Base-by-base conservation (phyloP, 2,797 vertebrate genomes). In the Carcharodon carcharias region DNA sequence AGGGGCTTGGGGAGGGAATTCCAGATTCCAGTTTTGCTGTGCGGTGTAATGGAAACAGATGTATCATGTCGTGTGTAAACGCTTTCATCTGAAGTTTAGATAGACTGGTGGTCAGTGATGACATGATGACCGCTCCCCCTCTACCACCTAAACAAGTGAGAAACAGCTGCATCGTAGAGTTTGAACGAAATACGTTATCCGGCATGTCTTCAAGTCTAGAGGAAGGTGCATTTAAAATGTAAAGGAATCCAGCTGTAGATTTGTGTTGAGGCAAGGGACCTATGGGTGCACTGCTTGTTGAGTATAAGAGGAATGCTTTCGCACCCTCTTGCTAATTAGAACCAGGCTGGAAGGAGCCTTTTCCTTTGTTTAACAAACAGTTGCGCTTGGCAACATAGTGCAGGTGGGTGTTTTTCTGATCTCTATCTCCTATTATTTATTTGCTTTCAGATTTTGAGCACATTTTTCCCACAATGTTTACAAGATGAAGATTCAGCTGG, bases 181-280 rank as follows among this genome's bases (percentile, higher is more conserved):
- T 23, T 95, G 94, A 95, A 31, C n/a, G 69, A 77, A 95, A 95
- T 95, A 77, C 50, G 56, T 95, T 45, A 95, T n/a, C 94, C 4
- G 16, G 94, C 67, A 77, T 77, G 94, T 77, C 94, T 56, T 54
- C 2, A 95, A 31, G 3, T 69, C 69, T 69, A 95, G 94, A 95
- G 94, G 94, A 77, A 95, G 28, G 94, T 73, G 94, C 50, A n/a
- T 95, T 95, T 95, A 16, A 95, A 77, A 73, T 21, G 94, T 77
- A 73, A 95, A 95, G 94, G 94, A 95, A 56, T 31, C 50, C 94
- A 95, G 94, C 69, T 95, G 94, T 54, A 77, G 65, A 8, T 54
- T 95, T 77, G 28, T 73, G 50, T 26, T 54, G 69, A 95, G 94
- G 14, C 69, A 54, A 40, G 94, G 45, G 94, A 95, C 93, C 40